Conservation (phyloP, 2,888 invertebrate genomes). For the Tachina fera region DNA sequence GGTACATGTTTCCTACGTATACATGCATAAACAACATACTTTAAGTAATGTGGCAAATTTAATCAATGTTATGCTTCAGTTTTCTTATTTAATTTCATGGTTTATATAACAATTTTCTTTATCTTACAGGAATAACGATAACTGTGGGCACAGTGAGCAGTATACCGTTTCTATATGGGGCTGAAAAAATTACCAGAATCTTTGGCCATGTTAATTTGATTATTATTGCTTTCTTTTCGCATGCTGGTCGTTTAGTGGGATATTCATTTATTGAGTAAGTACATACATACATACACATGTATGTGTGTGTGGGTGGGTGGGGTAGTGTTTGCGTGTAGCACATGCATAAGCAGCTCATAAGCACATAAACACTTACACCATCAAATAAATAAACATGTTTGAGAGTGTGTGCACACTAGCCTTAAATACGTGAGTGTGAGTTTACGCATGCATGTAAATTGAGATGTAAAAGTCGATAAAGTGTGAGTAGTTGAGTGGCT, state of each 20-base stretch:
- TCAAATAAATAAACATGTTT: background rate
- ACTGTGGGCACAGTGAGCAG: constrained; percentile 93
- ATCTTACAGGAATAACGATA: constrained; percentile 88
- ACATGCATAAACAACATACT: constrained; percentile 1
- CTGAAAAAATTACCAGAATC: constrained; percentile 91
- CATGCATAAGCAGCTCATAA: background rate
- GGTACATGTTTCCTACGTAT: background rate
- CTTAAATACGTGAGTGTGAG: no score
- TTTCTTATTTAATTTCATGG: constrained; percentile 37
- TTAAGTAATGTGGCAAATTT: constrained; percentile 54
- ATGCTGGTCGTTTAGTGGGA: constrained; percentile 91
- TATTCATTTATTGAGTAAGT: constrained; percentile 93
- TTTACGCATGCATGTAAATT: background rate
- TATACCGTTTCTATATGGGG: constrained; percentile 92
- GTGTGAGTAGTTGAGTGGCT: constrained; percentile 18
- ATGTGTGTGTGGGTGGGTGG: background rate
- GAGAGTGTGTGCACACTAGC: background rate
- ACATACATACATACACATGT: constrained; percentile 3
- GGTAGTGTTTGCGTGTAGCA: background rate
- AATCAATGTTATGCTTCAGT: constrained; percentile 56
- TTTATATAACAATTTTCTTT: constrained; percentile 21
- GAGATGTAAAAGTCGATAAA: constrained; percentile 20
- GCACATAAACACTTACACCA: constrained; percentile 29
- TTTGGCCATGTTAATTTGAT: constrained; percentile 93
- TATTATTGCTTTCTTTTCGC: constrained; percentile 92